Conservation (phyloP, 2,888 invertebrate species). For the Campoplex capitator region DNA sequence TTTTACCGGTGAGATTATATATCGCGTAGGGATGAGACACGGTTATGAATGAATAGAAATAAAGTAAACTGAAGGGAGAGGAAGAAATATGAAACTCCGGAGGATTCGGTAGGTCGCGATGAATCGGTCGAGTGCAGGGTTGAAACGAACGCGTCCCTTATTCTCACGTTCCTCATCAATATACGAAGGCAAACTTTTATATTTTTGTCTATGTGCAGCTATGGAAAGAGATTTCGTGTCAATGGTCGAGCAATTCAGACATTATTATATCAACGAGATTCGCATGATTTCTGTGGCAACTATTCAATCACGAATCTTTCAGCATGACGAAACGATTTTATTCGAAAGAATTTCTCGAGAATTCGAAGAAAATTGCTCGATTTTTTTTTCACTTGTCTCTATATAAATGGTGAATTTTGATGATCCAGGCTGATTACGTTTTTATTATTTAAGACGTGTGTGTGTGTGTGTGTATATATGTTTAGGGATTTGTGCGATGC, state of each 20-base stretch:
- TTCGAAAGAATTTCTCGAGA: not conserved
- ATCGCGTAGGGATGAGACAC: conserved; percentile 34
- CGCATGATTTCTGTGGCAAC: too few relatives aligned
- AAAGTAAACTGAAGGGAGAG: not conserved
- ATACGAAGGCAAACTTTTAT: conserved; percentile 29
- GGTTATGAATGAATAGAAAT: conserved; percentile 10
- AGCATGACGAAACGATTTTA: not conserved
- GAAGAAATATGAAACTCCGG: conserved; percentile 11
- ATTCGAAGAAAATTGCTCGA: not conserved
- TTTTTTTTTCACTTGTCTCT: not conserved
- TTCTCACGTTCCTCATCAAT: conserved; percentile 46
- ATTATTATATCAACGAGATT: not conserved
- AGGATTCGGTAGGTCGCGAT: conserved; percentile 64
- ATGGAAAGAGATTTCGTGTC: not conserved
- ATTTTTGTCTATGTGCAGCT: not conserved
- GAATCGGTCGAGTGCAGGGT: conserved; percentile 73
- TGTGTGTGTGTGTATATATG: not conserved
- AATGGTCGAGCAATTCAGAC: too few relatives aligned
- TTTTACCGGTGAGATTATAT: conserved; percentile 64
- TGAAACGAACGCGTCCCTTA: conserved; percentile 46
- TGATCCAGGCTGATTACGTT: not conserved
- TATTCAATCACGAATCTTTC: not conserved
- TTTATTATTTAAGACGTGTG: conserved; percentile 36
- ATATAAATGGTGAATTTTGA: not conserved
- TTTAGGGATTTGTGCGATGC: conserved; percentile 44